Evolutionary conservation across 1,140 invertebrate genomes (phyloP).

Genomic region (Penaeus japonicus): DNA sequence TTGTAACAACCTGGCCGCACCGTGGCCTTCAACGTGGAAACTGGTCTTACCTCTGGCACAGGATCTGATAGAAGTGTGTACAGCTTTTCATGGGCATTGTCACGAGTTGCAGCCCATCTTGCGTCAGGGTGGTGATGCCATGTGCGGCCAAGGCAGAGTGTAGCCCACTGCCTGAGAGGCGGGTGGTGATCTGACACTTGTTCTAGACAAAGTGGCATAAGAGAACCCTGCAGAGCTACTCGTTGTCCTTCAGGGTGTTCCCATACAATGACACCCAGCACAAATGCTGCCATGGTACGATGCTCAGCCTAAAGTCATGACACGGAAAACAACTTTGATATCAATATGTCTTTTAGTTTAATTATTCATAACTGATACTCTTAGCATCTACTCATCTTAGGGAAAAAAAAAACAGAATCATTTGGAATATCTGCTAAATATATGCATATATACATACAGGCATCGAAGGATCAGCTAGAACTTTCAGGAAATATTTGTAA

Average conservation of each 20-base stretch:
- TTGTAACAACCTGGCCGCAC: background rate
- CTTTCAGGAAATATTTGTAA: constrained; percentile 92
- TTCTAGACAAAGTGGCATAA: constrained; percentile 89
- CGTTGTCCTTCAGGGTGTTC: constrained; percentile 87
- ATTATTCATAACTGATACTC: background rate
- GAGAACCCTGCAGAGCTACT: constrained; percentile 82
- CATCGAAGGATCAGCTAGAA: constrained; percentile 85
- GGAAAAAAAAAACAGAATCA: background rate
- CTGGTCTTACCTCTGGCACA: constrained; percentile 77
- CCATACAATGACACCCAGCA: constrained; percentile 90
- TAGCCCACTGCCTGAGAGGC: constrained; percentile 87
- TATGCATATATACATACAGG: constrained; percentile 62
- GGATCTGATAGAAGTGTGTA: constrained; percentile 80
- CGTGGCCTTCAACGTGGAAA: background rate
- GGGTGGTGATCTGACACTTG: constrained; percentile 69
- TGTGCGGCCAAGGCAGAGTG: constrained; percentile 89
- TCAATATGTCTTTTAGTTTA: background rate
- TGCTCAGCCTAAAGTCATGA: constrained; percentile 65
- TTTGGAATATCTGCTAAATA: background rate
- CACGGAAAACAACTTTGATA: background rate
- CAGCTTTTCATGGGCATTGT: constrained; percentile 94
- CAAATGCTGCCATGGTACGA: constrained; percentile 78
- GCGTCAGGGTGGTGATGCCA: constrained; percentile 95
- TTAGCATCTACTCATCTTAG: background rate
- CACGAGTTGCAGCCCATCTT: constrained; percentile 94